These are phyloP conservation scores for Arothron firmamentum DNA, from an alignment of 2,113 vertebrate genomes.

Conservation along the genomic window DNA sequence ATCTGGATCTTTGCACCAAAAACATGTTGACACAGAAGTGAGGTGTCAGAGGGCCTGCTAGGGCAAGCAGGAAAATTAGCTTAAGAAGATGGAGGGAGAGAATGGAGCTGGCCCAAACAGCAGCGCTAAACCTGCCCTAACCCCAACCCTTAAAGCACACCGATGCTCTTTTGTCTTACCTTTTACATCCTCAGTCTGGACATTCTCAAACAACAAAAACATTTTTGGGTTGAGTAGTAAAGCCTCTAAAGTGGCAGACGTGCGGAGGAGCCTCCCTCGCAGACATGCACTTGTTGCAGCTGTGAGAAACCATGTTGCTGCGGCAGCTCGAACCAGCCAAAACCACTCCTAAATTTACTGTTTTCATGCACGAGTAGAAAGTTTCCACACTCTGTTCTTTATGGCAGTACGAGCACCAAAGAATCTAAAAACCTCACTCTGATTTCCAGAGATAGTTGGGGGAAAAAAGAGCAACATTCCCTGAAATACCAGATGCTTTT, in stretches of 20 bases:
- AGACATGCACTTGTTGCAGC: constrained; percentile 62
- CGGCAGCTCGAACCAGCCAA: constrained; percentile 23
- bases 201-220: constrained; percentile 45
- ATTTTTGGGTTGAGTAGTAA: constrained; percentile 41
- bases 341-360: constrained; percentile 20
- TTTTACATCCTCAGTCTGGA: constrained; percentile 43
- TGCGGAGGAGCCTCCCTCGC: constrained; percentile 34
- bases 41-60: neutral
- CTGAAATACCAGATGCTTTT: constrained; percentile 46
- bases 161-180: constrained; percentile 40
- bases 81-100: constrained; percentile 4
- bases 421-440: constrained; percentile 8
- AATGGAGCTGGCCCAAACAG: neutral
- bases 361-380: constrained; percentile 46
- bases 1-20: constrained; percentile 45
- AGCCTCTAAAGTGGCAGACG: constrained; percentile 56
- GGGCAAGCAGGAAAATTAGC: constrained; percentile 22
- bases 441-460: constrained; percentile 27
- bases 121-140: too few species aligned
- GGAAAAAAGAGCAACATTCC: constrained; percentile 29
- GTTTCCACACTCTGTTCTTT: constrained; percentile 56
- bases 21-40: constrained; percentile 35
- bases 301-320: neutral
- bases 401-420: constrained; percentile 49
- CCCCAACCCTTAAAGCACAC: too few species aligned